These are phyloP conservation scores for Clistopyga incitator DNA, from an alignment of 2,888 invertebrate species.

Conservation along the genomic window DNA sequence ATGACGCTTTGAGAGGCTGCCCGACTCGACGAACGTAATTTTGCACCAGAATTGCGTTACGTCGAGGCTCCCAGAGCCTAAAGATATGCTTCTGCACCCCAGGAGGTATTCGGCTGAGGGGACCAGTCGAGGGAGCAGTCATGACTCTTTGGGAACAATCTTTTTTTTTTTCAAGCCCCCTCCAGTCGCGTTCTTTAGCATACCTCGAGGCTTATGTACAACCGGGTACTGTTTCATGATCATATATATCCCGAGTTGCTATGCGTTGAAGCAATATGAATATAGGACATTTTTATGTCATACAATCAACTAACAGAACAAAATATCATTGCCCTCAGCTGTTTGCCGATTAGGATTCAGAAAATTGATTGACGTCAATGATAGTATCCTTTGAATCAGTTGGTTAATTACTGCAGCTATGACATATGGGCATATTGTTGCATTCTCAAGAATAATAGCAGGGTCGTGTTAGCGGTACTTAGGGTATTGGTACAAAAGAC, in stretches of 20 bases:
- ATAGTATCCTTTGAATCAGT: too few relatives aligned
- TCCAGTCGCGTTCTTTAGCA: constrained; percentile 12
- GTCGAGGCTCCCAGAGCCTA: constrained; percentile 63
- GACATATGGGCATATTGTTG: background rate
- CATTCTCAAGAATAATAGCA: background rate
- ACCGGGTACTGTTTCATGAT: constrained; percentile 34
- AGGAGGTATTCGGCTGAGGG: constrained; percentile 14
- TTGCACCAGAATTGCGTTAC: constrained; percentile 76
- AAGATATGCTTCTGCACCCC: constrained; percentile 62
- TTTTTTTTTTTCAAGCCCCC: constrained; percentile 54
- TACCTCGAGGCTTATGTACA: constrained; percentile 48
- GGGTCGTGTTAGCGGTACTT: background rate
- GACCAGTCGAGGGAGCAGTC: constrained; percentile 28
- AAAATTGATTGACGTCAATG: too few relatives aligned
- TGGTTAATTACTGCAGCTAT: too few relatives aligned
- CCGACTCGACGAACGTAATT: constrained; percentile 71
- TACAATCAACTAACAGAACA: background rate
- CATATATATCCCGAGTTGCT: background rate
- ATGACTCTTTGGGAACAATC: constrained; percentile 51
- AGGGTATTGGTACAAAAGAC: background rate
- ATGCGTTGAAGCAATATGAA: background rate
- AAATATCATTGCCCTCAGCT: background rate
- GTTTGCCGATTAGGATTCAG: too few relatives aligned
- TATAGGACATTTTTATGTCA: background rate
- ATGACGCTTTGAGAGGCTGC: constrained; percentile 51